Percentiles rank a stretch among this genome's conserved stretches.
phyloP scores from a whole-genome alignment of 1,140 invertebrate species.

The Drosophila rhopaloa region DNA sequence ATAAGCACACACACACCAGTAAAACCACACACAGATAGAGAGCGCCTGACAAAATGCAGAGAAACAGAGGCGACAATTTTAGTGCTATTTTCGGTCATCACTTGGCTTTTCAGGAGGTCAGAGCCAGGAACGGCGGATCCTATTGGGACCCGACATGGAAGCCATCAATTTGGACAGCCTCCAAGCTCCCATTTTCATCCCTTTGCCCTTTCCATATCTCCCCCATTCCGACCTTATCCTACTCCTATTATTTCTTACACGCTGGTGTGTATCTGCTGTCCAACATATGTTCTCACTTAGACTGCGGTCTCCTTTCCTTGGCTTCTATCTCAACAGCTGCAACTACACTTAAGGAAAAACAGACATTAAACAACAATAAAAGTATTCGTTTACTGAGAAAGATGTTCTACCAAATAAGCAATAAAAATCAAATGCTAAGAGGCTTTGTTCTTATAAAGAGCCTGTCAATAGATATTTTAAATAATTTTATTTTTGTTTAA shows the following conservation, averaged over 20 bases:
- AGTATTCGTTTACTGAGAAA: background rate
- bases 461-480: too few relatives aligned
- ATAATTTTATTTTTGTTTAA: too few relatives aligned
- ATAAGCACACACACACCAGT: constrained; percentile 5
- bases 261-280: constrained; percentile 51
- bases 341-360: constrained; percentile 6
- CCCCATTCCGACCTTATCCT: background rate
- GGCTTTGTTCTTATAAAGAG: too few relatives aligned
- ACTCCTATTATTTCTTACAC: constrained; percentile 11
- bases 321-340: constrained; percentile 24
- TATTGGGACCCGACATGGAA: constrained; percentile 37
- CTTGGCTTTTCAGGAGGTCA: constrained; percentile 42
- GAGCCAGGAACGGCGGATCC: constrained; percentile 27
- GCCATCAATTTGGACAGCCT: constrained; percentile 9
- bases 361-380: background rate
- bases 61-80: constrained; percentile 66
- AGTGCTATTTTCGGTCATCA: constrained; percentile 62
- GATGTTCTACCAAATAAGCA: background rate
- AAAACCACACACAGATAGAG: constrained; percentile 22
- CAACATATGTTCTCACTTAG: constrained; percentile 59
- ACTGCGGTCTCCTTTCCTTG: constrained; percentile 17
- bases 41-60: constrained; percentile 31
- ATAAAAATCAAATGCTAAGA: background rate
- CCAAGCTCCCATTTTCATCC: background rate
- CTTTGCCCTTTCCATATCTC: background rate